Evolutionary conservation across 2,888 invertebrate species (phyloP).

Genomic region (Diarsia mendica): DNA sequence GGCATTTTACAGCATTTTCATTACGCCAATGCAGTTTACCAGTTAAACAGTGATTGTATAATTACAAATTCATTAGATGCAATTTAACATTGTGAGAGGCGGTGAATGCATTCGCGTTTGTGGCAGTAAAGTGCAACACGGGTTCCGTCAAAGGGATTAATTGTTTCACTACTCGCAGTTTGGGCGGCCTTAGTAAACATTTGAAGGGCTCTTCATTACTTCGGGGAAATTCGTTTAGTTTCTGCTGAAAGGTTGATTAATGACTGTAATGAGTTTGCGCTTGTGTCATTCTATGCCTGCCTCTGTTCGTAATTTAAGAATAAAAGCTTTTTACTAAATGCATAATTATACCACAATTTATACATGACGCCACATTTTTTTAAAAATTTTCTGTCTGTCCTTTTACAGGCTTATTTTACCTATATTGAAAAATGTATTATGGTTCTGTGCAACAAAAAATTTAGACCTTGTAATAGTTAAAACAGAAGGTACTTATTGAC

Average conservation of each 20-base stretch:
- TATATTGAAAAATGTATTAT: no score
- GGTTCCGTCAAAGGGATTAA: background rate
- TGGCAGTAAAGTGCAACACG: background rate
- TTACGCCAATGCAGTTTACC: background rate
- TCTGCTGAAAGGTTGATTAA: background rate
- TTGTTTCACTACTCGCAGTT: background rate
- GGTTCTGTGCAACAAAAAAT: no score
- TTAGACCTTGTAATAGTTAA: no score
- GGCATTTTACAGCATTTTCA: background rate
- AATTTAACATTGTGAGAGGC: background rate
- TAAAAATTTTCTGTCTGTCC: no score
- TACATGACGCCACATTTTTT: no score
- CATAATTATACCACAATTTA: no score
- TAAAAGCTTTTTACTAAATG: no score
- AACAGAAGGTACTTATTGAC: no score
- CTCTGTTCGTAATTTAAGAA: background rate
- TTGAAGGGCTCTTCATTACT: background rate
- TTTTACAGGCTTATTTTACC: no score
- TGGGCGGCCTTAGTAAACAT: background rate
- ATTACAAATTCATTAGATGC: constrained; percentile 14
- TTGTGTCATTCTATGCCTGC: background rate
- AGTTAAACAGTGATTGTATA: background rate
- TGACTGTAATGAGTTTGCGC: background rate
- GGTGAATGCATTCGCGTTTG: background rate
- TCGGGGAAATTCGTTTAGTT: background rate